Conservation (phyloP, 2,113 vertebrate genomes). For the Aegotheles bennettii region DNA sequence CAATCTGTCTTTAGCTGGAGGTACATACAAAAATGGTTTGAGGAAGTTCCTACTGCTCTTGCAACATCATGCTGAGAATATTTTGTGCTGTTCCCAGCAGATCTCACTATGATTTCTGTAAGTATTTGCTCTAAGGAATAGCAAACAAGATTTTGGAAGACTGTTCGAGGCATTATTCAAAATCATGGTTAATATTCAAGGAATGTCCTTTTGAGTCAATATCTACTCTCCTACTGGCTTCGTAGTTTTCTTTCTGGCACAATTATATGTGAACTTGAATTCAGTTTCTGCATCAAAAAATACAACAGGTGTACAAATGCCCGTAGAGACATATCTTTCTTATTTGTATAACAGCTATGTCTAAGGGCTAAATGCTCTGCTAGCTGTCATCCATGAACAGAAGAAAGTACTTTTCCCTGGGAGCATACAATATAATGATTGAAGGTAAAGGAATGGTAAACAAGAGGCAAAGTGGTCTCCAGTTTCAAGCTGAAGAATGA, state of each 20-base stretch:
- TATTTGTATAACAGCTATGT: not conserved
- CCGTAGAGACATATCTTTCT: not conserved
- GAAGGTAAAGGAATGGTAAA: not conserved
- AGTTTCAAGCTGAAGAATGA: not conserved
- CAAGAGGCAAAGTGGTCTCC: not conserved
- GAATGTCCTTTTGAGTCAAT: not conserved
- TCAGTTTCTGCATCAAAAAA: not conserved
- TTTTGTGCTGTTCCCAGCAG: conserved; percentile 48
- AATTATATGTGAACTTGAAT: not conserved
- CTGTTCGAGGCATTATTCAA: not conserved
- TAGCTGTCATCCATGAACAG: not conserved
- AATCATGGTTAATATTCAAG: not conserved
- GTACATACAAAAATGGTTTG: not conserved
- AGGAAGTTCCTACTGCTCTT: conserved; percentile 43
- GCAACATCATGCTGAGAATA: not conserved
- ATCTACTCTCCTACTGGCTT: not conserved
- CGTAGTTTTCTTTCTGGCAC: not conserved
- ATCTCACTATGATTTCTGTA: conserved; percentile 45
- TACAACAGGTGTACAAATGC: not conserved
- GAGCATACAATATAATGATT: not conserved
- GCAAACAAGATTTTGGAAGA: conserved; percentile 10
- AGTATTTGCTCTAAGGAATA: conserved; percentile 47
- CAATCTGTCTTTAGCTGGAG: conserved; percentile 8
- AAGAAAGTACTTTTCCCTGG: not conserved
- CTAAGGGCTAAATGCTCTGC: not conserved